phyloP scores from a whole-genome alignment of 1,140 invertebrate species.

The Drosophila pandora region DNA sequence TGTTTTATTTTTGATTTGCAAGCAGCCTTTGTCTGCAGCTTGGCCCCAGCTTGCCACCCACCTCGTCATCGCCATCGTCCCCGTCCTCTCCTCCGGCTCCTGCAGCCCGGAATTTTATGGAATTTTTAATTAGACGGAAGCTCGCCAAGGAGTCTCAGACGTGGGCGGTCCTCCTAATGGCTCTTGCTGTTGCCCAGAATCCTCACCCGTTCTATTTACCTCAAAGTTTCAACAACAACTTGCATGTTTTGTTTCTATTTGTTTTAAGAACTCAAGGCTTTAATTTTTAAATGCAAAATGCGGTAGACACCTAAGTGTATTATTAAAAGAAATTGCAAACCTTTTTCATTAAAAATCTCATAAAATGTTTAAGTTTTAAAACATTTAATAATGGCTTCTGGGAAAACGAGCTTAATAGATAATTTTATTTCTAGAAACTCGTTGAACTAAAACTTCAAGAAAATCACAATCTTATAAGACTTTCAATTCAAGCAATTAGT shows the following conservation, averaged over 20 bases:
- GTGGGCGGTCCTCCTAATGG: slow-evolving; percentile 8
- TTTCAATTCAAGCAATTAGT: slow-evolving; percentile 17
- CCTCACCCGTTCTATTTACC: slow-evolving; percentile 7
- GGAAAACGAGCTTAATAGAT: not conserved
- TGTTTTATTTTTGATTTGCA: slow-evolving; percentile 45
- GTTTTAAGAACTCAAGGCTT: not conserved
- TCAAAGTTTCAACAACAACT: slow-evolving; percentile 21
- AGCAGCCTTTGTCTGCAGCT: slow-evolving; percentile 34
- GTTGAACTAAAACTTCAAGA: not conserved
- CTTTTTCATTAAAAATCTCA: no score
- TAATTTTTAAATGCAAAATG: no score
- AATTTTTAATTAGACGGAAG: slow-evolving; percentile 71
- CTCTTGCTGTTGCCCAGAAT: slow-evolving; percentile 13
- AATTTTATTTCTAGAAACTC: not conserved
- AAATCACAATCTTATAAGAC: not conserved
- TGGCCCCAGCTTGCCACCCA: slow-evolving; percentile 4
- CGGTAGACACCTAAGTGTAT: no score
- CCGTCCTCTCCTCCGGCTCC: not conserved
- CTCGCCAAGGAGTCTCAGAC: slow-evolving; percentile 22
- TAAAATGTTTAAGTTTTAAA: no score
- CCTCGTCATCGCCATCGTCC: not conserved
- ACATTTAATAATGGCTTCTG: no score
- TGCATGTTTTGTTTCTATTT: slow-evolving; percentile 20
- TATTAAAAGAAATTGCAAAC: no score
- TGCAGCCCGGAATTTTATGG: slow-evolving; percentile 48